Conservation (phyloP, 2,113 vertebrate genomes). For the Typhlomys cinereus region DNA sequence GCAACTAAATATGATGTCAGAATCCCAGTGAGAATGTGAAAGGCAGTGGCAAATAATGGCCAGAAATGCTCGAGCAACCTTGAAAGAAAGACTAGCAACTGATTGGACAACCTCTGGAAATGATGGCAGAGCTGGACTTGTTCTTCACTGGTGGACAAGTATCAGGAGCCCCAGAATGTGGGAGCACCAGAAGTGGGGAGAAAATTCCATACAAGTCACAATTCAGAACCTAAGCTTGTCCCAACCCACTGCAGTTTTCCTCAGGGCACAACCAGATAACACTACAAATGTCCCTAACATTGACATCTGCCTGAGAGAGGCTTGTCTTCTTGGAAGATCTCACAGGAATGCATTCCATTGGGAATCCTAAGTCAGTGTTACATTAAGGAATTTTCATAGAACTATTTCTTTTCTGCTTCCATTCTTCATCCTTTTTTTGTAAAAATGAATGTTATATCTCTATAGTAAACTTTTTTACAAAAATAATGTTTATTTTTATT, state of each 20-base stretch:
- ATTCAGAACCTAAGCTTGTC: no score
- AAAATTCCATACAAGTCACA: neutral
- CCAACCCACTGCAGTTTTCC: neutral
- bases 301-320: neutral
- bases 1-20: neutral
- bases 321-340: neutral
- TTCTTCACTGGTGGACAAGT: fast-evolving
- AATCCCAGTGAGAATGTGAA: no score
- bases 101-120: no score
- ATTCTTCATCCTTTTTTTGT: neutral
- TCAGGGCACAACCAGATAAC: neutral
- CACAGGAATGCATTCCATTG: neutral
- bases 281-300: neutral
- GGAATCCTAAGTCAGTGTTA: neutral
- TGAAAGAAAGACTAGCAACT: no score
- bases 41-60: no score
- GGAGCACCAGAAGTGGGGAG: neutral
- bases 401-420: neutral
- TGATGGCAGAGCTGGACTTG: neutral
- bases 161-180: no score
- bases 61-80: fast-evolving
- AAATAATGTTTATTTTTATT: neutral
- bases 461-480: neutral
- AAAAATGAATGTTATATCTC: neutral
- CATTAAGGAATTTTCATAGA: neutral